Conservation (phyloP, 2,797 vertebrate species). For the Anguilla megastoma region DNA sequence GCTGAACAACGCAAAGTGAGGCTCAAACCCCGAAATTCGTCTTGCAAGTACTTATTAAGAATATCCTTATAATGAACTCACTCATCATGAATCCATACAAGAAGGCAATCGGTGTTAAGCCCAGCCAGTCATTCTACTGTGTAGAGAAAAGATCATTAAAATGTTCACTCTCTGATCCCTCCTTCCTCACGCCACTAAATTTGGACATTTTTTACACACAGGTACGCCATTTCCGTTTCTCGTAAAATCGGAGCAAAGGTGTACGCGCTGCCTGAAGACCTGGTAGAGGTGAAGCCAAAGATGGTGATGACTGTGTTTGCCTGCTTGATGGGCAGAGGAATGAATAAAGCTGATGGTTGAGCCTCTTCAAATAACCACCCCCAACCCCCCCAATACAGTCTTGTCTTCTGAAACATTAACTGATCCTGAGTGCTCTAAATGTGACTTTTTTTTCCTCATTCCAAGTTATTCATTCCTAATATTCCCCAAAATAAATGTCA, state of each 20-base stretch:
- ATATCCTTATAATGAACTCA: neutral
- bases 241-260: constrained; percentile 95
- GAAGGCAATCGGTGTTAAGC: neutral
- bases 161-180: neutral
- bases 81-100: neutral
- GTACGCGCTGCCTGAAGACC: constrained; percentile 92
- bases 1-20: constrained; percentile 86
- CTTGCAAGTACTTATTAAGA: constrained; percentile 46
- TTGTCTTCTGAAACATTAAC: neutral
- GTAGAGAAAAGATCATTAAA: neutral
- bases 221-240: constrained; percentile 93
- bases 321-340: constrained; percentile 89
- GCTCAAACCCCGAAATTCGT: constrained; percentile 56
- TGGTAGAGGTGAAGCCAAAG: constrained; percentile 95
- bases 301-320: constrained; percentile 98
- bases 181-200: neutral
- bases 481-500: neutral
- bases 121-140: too few species aligned
- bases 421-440: neutral
- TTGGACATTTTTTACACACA: constrained; percentile 51
- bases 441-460: neutral
- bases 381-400: neutral
- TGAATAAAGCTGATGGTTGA: constrained; percentile 78
- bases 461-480: neutral
- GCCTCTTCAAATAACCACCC: neutral